A percentile compares a stretch with the other conserved stretches of the same genome.
phyloP scores from a whole-genome alignment of 2,113 vertebrate genomes.

The Montifringilla adamsi region DNA sequence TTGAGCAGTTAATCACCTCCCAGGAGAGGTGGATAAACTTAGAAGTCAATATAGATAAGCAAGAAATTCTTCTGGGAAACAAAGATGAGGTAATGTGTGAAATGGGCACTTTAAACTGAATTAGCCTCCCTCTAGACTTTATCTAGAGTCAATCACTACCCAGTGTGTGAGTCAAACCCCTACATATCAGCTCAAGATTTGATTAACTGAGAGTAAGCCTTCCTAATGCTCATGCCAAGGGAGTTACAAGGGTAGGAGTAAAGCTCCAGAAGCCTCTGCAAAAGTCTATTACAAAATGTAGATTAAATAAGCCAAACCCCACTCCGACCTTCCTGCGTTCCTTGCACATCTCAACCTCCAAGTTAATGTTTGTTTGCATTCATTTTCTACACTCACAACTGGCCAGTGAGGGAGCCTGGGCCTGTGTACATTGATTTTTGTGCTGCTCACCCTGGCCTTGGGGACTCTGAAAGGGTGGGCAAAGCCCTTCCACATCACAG shows the following conservation, averaged over 20 bases:
- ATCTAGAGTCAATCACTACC: not conserved
- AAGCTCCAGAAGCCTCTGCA: not conserved
- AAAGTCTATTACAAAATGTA: not conserved
- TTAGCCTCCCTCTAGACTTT: not conserved
- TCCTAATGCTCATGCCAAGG: not conserved
- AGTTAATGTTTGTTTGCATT: not conserved
- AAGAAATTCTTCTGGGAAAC: not conserved
- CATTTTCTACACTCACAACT: not conserved
- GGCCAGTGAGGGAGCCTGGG: fast-evolving
- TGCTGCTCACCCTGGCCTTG: not conserved
- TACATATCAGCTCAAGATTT: not conserved
- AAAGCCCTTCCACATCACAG: not conserved
- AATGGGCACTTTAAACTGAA: not conserved
- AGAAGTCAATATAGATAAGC: not conserved
- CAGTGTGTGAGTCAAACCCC: not conserved
- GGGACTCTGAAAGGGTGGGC: not conserved
- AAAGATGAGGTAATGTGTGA: not conserved
- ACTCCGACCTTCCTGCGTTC: not conserved
- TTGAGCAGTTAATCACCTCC: not conserved
- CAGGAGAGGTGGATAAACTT: not conserved
- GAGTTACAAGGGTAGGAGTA: not conserved
- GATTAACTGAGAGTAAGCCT: not conserved
- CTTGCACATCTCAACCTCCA: not conserved
- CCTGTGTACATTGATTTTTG: fast-evolving
- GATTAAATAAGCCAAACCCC: not conserved